Evolutionary conservation across 2,797 vertebrate genomes (phyloP).

Genomic region (Oreochromis mossambicus): DNA sequence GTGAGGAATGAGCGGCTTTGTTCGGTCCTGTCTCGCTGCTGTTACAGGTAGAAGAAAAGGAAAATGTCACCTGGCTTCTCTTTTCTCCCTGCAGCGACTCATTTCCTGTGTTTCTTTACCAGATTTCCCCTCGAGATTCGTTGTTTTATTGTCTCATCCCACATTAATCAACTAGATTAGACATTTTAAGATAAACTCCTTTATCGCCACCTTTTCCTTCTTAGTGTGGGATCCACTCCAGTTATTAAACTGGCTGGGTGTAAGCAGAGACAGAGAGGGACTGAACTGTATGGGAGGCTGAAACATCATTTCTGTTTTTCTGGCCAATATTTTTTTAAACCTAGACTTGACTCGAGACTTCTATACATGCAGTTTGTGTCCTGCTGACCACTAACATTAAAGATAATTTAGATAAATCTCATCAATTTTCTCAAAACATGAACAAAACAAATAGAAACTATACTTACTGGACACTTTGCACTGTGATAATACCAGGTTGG

Average conservation of each 20-base stretch:
- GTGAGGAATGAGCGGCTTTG: slow-evolving; percentile 20
- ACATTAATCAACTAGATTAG: slow-evolving; percentile 2
- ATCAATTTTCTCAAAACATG: background rate
- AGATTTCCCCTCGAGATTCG: background rate
- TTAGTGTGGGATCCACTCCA: background rate
- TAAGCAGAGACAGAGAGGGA: background rate
- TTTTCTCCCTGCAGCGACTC: background rate
- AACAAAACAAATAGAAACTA: background rate
- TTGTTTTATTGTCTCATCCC: background rate
- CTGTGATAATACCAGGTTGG: background rate
- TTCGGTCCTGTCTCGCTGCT: background rate
- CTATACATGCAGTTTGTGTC: background rate
- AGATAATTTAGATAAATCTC: background rate
- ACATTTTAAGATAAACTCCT: background rate
- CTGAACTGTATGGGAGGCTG: rapidly evolving
- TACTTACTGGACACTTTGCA: background rate
- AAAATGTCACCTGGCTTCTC: background rate
- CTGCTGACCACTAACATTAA: background rate
- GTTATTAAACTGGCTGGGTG: background rate
- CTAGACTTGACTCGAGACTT: background rate
- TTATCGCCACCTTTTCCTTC: background rate
- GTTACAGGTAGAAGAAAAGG: background rate
- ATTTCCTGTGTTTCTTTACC: background rate
- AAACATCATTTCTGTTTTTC: background rate
- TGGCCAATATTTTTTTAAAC: background rate